Conservation (phyloP, 2,113 vertebrate species). For the Pygathrix nemaeus region DNA sequence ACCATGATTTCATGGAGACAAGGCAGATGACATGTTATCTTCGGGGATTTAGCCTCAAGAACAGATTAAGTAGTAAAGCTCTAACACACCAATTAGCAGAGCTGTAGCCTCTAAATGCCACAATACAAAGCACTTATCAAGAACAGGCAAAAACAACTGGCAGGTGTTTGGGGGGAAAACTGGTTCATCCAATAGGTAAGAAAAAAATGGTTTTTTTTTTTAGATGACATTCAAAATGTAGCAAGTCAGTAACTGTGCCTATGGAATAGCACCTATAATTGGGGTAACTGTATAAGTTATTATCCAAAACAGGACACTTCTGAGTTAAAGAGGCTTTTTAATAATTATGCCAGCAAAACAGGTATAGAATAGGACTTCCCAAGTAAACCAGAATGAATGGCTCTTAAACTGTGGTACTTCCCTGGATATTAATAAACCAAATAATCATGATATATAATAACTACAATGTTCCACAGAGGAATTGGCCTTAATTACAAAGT, state of each 20-base stretch:
- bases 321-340: not conserved
- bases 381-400: not conserved
- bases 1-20: not conserved
- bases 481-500: not conserved
- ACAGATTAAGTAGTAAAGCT: not conserved
- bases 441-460: not conserved
- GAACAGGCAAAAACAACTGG: not conserved
- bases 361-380: not conserved
- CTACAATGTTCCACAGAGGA: not conserved
- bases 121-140: not conserved
- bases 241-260: not conserved
- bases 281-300: not conserved
- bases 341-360: not conserved
- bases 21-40: not conserved
- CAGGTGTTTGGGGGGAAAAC: not conserved
- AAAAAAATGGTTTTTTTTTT: not conserved
- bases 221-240: slow-evolving; percentile 26
- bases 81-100: not conserved
- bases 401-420: not conserved
- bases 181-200: not conserved
- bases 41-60: not conserved
- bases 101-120: not conserved
- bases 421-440: not conserved
- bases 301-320: not conserved
- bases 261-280: not conserved